phyloP scores from a whole-genome alignment of 2,888 invertebrate genomes.

The Andrena flavipes region DNA sequence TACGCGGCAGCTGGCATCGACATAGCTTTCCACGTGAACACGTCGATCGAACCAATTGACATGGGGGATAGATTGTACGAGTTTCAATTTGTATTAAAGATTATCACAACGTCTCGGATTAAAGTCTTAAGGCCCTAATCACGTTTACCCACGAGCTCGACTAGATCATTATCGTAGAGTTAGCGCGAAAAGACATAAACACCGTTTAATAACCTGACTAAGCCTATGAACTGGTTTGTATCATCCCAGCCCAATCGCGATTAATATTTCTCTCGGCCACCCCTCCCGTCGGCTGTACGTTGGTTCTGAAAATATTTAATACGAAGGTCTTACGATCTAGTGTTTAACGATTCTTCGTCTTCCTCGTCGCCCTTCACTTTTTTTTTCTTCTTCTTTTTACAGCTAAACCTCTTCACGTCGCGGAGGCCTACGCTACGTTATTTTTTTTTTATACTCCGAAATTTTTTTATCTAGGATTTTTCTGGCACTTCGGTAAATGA shows the following conservation, averaged over 20 bases:
- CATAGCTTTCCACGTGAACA: conserved; percentile 48
- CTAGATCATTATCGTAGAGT: conserved; percentile 39
- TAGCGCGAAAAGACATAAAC: conserved; percentile 56
- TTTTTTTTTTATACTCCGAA: conserved; percentile 30
- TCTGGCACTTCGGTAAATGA: conserved; percentile 63
- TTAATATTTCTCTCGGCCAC: conserved; percentile 34
- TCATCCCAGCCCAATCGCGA: conserved; percentile 48
- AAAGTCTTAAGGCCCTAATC: conserved; percentile 48
- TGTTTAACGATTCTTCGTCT: conserved; percentile 6
- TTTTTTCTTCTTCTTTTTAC: conserved; percentile 1
- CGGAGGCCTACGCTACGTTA: conserved; percentile 42
- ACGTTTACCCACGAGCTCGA: conserved; percentile 27
- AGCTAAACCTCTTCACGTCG: conserved; percentile 20
- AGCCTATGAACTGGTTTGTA: conserved; percentile 44
- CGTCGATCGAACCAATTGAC: conserved; percentile 56
- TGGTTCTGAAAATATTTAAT: conserved; percentile 49
- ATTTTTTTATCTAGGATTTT: conserved; percentile 57
- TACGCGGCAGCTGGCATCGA: conserved; percentile 46
- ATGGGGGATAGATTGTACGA: conserved; percentile 59
- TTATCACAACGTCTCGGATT: conserved; percentile 61
- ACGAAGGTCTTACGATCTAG: conserved; percentile 55
- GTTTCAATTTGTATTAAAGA: conserved; percentile 63
- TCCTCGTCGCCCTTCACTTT: background rate
- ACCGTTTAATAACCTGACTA: conserved; percentile 52
- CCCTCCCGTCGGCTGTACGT: conserved; percentile 4